Evolutionary conservation across 2,113 vertebrate species (phyloP).

Genomic region (Pelobates fuscus): DNA sequence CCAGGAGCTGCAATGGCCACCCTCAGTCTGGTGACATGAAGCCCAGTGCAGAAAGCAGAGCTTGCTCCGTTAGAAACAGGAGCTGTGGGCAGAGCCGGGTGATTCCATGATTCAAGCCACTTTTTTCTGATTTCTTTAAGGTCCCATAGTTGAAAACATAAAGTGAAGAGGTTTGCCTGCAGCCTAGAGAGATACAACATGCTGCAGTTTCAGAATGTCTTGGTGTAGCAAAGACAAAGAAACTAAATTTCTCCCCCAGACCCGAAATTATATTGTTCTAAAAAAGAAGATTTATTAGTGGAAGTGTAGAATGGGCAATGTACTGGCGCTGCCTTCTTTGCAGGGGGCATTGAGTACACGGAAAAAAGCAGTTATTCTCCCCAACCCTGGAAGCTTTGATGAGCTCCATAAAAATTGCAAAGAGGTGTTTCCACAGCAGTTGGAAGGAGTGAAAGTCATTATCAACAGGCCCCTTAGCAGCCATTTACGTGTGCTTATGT

Average conservation of each 20-base stretch:
- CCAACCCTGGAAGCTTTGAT: constrained; percentile 90
- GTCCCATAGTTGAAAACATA: background rate
- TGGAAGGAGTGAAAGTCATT: constrained; percentile 89
- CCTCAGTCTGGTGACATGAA: constrained; percentile 1
- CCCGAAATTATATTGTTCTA: too few species aligned
- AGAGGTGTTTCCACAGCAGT: constrained; percentile 95
- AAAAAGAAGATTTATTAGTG: too few species aligned
- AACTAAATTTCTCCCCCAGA: too few species aligned
- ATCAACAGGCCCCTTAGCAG: constrained; percentile 90
- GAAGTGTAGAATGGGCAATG: constrained; percentile 78
- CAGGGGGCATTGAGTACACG: constrained; percentile 53
- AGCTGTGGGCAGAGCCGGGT: background rate
- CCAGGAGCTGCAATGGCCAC: background rate
- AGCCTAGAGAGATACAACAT: too few species aligned
- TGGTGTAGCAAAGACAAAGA: too few species aligned
- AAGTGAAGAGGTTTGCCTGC: too few species aligned
- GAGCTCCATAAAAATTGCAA: constrained; percentile 87
- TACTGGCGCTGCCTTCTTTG: constrained; percentile 72
- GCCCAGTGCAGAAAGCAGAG: background rate
- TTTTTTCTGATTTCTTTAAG: too few species aligned
- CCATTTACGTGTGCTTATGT: constrained; percentile 90
- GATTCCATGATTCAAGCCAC: too few species aligned
- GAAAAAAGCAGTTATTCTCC: constrained; percentile 76
- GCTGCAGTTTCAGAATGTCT: too few species aligned
- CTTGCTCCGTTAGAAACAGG: too few species aligned